Evolutionary conservation across 2,797 vertebrate species (phyloP).

Genomic region (Dermochelys coriacea): DNA sequence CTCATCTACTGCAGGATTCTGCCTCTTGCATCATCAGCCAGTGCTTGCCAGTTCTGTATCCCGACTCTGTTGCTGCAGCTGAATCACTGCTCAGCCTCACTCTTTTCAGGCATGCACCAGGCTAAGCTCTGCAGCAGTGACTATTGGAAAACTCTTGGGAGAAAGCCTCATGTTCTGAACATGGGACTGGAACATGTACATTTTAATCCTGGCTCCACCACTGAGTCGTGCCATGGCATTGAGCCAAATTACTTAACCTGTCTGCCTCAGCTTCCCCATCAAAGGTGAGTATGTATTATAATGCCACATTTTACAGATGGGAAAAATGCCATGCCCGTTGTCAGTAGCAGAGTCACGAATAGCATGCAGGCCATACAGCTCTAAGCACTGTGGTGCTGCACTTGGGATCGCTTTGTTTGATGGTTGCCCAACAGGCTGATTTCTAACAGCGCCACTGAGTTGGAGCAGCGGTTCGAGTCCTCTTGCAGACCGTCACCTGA

Average conservation of each 20-base stretch:
- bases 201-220: not conserved
- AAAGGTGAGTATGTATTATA: not conserved
- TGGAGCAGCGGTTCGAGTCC: not conserved
- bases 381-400: not conserved
- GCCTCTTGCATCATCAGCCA: not conserved
- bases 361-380: not conserved
- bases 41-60: not conserved
- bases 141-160: not conserved
- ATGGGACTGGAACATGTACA: not conserved
- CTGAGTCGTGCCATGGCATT: not conserved
- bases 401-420: not conserved
- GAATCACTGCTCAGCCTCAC: not conserved
- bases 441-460: not conserved
- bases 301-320: not conserved
- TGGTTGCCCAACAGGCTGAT: rapidly evolving
- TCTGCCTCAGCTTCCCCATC: not conserved
- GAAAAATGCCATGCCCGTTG: not conserved
- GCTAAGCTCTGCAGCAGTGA: not conserved
- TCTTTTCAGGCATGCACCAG: not conserved
- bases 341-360: not conserved
- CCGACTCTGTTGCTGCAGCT: not conserved
- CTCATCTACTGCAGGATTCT: not conserved
- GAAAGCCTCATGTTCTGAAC: not conserved
- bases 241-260: not conserved
- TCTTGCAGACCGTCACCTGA: rapidly evolving